Percentiles rank a stretch among this genome's conserved stretches.
Evolutionary conservation across 2,888 invertebrate genomes (phyloP).

Genomic region (Latrodectus elegans): DNA sequence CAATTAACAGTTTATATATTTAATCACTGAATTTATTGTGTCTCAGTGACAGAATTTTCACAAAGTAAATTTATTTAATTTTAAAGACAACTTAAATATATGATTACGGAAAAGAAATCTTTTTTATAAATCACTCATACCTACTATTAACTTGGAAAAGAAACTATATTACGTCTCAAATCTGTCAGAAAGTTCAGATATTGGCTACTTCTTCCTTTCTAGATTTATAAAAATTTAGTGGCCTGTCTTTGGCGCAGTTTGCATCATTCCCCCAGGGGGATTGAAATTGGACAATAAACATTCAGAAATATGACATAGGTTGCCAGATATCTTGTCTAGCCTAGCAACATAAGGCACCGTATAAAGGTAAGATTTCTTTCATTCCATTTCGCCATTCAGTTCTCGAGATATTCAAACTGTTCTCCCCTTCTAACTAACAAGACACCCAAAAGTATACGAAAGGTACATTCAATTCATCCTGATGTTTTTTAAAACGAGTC

Average conservation of each 20-base stretch:
- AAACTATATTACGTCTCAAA: too few species aligned
- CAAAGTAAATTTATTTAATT: too few species aligned
- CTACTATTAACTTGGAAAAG: too few species aligned
- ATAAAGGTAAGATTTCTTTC: slow-evolving; percentile 19
- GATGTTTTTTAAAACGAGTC: slow-evolving; percentile 20
- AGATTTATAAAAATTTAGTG: too few species aligned
- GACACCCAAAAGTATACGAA: slow-evolving; percentile 38
- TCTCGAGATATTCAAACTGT: slow-evolving; percentile 13
- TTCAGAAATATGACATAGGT: slow-evolving; percentile 30
- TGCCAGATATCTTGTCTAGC: slow-evolving; percentile 28
- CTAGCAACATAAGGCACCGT: slow-evolving; percentile 7
- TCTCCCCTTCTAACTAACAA: slow-evolving; percentile 39
- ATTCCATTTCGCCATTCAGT: slow-evolving; percentile 32
- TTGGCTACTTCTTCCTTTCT: too few species aligned
- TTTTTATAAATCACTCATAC: too few species aligned
- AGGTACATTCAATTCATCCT: slow-evolving; percentile 25
- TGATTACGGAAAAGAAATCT: too few species aligned
- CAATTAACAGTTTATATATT: too few species aligned
- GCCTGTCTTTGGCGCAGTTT: slow-evolving; percentile 4
- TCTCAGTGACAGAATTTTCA: too few species aligned
- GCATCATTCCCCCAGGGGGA: background rate
- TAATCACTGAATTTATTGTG: too few species aligned
- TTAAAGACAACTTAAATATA: too few species aligned
- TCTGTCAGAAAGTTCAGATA: too few species aligned
- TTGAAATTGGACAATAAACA: slow-evolving; percentile 40